These are phyloP conservation scores for Mallateleia sp. DNA, from an alignment of 2,888 invertebrate species.

Conservation along the genomic window DNA sequence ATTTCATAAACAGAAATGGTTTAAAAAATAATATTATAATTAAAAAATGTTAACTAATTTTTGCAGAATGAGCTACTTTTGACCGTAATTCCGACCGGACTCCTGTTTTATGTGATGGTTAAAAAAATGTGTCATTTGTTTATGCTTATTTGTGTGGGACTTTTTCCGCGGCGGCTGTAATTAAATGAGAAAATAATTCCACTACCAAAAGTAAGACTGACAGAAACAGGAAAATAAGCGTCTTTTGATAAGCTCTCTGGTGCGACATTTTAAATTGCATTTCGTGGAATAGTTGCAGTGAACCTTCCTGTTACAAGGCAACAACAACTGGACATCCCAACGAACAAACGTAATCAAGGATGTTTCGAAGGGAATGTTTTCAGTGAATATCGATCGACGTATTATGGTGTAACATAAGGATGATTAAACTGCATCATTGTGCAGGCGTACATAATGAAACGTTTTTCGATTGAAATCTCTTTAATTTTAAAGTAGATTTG, in stretches of 20 bases:
- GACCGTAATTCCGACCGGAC: no score
- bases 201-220: constrained; percentile 33
- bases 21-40: background rate
- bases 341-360: constrained; percentile 38
- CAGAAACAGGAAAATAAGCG: constrained; percentile 33
- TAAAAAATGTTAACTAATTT: background rate
- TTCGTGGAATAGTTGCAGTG: constrained; percentile 30
- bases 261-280: constrained; percentile 34
- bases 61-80: no score
- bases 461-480: no score
- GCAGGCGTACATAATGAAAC: background rate
- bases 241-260: constrained; percentile 34
- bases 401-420: constrained; percentile 21
- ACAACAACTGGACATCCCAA: constrained; percentile 22
- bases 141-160: constrained; percentile 20
- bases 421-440: background rate
- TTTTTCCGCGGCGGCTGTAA: constrained; percentile 18
- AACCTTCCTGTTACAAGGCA: background rate
- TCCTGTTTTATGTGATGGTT: no score
- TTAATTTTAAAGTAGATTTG: no score
- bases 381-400: constrained; percentile 34
- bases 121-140: constrained; percentile 41
- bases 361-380: constrained; percentile 20
- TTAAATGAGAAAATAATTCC: constrained; percentile 48
- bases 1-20: background rate